Evolutionary conservation across 1,140 invertebrate species (phyloP).

Genomic region (Diorhabda elongata): DNA sequence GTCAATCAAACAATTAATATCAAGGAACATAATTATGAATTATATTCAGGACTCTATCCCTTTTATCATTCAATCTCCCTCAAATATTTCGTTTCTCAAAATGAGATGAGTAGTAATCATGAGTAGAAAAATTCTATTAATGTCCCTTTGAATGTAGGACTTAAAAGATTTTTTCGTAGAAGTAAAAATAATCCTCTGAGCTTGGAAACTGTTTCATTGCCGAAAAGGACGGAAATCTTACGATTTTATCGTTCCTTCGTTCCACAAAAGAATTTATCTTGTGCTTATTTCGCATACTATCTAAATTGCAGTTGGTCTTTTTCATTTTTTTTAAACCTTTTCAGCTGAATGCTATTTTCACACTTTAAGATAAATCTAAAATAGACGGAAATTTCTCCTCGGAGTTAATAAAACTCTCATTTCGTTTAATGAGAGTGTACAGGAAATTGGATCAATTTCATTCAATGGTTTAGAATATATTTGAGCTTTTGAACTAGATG

Average conservation of each 20-base stretch:
- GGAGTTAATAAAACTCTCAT: constrained; percentile 19
- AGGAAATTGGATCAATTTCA: constrained; percentile 14
- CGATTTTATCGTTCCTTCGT: neutral
- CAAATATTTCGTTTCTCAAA: too few species aligned
- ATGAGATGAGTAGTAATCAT: too few species aligned
- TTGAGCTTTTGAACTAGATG: neutral
- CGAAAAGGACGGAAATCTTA: constrained; percentile 1
- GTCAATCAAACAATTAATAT: too few species aligned
- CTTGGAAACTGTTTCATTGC: neutral
- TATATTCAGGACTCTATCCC: too few species aligned
- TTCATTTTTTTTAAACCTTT: constrained; percentile 6
- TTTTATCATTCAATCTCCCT: too few species aligned
- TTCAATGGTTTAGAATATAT: constrained; percentile 7
- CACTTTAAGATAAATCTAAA: constrained; percentile 12
- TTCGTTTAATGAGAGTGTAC: constrained; percentile 13
- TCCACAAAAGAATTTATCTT: constrained; percentile 2
- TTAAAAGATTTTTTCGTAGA: neutral
- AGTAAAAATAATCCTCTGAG: neutral
- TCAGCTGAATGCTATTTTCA: constrained; percentile 14
- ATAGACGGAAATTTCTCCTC: neutral
- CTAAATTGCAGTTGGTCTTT: constrained; percentile 4
- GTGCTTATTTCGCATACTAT: constrained; percentile 3
- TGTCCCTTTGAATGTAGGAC: too few species aligned
- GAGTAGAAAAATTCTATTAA: too few species aligned
- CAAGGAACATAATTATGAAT: too few species aligned